A percentile compares a stretch with the other conserved stretches of the same genome.
phyloP scores from a whole-genome alignment of 2,888 invertebrate species.

The Erebia ligea region DNA sequence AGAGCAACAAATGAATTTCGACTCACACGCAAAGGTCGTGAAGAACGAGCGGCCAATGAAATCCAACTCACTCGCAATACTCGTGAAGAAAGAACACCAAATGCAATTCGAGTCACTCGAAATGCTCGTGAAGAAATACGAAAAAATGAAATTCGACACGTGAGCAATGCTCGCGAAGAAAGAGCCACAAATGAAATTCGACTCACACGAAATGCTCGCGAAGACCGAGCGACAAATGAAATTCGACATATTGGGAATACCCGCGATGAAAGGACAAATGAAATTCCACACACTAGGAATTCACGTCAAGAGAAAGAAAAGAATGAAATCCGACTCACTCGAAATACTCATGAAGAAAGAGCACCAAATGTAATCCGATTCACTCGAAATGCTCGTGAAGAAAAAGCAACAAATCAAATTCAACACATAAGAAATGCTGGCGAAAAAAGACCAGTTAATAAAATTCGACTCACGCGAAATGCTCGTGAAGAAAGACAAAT shows the following conservation, averaged over 20 bases:
- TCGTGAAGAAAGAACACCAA: neutral
- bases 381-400: neutral
- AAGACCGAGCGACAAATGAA: neutral
- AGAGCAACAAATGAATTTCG: conserved; percentile 1
- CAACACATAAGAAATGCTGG: neutral
- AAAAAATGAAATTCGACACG: neutral
- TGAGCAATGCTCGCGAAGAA: neutral
- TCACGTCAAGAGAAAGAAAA: neutral
- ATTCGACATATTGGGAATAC: neutral
- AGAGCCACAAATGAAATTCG: neutral
- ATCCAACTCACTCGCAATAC: neutral
- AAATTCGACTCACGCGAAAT: neutral
- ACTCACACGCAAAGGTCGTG: neutral
- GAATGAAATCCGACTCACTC: neutral
- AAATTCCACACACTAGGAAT: neutral
- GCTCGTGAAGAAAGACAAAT: neutral
- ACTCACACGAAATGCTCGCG: neutral
- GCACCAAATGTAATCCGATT: neutral
- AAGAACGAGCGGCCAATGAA: neutral
- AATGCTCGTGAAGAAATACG: neutral
- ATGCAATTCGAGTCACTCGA: neutral
- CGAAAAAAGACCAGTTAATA: neutral
- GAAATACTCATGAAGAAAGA: neutral
- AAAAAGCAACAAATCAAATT: neutral
- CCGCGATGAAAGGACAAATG: neutral